Base-by-base conservation (phyloP, 2,113 vertebrate genomes). In the Hyaena hyaena region DNA sequence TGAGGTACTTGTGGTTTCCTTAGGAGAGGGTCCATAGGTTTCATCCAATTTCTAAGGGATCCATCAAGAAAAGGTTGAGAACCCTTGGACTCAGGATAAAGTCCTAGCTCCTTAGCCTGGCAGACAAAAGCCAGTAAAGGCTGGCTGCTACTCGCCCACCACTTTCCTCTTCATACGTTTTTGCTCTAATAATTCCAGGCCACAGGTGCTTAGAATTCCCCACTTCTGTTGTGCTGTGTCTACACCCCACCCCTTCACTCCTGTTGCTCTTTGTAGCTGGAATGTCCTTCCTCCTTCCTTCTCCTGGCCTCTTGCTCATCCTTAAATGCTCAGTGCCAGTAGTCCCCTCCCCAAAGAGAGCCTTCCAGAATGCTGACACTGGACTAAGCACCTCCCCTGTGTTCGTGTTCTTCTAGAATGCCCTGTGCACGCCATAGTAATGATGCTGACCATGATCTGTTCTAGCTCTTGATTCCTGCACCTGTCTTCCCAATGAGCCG, bases 161-260 rank as follows among this genome's bases (percentile, higher is more conserved):
- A 26, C 43, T 39, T 81, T 17, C 43, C 21, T n/a, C 26, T 74
- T 68, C 50, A 11, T 76, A 55, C 15, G 8, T 63, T 80, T 66
- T 33, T 71, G 26, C 35, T 87, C 39, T 28, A 50, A 83, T 43
- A 84, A 97, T 79, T 81, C 28, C 84, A 79, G 69, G 35, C 35
- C 28, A n/a, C 14, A 4, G 39, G 43, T 15, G 24, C 11, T 81
- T 63, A 26, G 11, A 65, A 43, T 93, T 55, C 1, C 10, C 21
- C 45, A 31, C 23, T 65, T 63, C 21, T 23, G 43, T 69, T 9
- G 0, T 80, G 17, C 23, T 35, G 1, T 48, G 61, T 65, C 50
- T 90, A 28, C 19, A 5, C 11, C 16, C 48, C 6, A 11, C 1
- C 2, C 26, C 28, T 82, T 65, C 23, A 43, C 63, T 31, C 61